Conservation (phyloP, 2,113 vertebrate genomes). For the Grammatotria lemairii region DNA sequence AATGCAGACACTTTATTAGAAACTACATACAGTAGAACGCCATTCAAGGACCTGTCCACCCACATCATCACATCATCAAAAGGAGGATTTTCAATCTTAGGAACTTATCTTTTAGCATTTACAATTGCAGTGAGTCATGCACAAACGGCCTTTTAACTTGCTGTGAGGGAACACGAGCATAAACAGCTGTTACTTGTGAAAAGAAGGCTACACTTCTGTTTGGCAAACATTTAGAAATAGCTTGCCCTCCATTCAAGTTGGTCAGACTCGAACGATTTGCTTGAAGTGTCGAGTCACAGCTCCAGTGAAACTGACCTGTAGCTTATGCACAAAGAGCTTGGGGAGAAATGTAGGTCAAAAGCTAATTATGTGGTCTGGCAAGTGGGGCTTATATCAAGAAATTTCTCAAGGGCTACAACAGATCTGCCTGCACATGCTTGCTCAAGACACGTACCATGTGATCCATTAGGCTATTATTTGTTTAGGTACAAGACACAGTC, state of each 20-base stretch:
- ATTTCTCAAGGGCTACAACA: slow-evolving; percentile 53
- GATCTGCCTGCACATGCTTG: slow-evolving; percentile 53
- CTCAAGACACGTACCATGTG: slow-evolving; percentile 52
- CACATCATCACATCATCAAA: slow-evolving; percentile 43
- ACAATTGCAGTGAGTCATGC: slow-evolving; percentile 41
- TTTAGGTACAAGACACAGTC: slow-evolving; percentile 49
- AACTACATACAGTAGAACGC: slow-evolving; percentile 1
- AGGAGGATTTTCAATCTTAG: slow-evolving; percentile 31
- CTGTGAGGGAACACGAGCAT: slow-evolving; percentile 29
- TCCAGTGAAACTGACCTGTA: slow-evolving; percentile 49
- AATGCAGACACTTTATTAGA: not conserved
- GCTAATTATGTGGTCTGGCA: slow-evolving; percentile 63
- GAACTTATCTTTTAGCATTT: slow-evolving; percentile 40
- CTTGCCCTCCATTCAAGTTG: not conserved
- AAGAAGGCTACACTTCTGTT: slow-evolving; percentile 21
- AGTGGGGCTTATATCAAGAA: slow-evolving; percentile 55
- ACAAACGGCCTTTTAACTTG: slow-evolving; percentile 16
- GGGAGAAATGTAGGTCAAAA: slow-evolving; percentile 66
- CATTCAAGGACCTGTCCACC: slow-evolving; percentile 47
- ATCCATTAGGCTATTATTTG: slow-evolving; percentile 42
- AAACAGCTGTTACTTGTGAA: slow-evolving; percentile 53
- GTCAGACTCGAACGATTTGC: slow-evolving; percentile 15
- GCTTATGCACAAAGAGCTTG: slow-evolving; percentile 31
- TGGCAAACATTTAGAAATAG: slow-evolving; percentile 25
- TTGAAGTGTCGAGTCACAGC: slow-evolving; percentile 21